These are phyloP conservation scores for Eupithecia abbreviata DNA, from an alignment of 2,888 invertebrate species.

Conservation along the genomic window DNA sequence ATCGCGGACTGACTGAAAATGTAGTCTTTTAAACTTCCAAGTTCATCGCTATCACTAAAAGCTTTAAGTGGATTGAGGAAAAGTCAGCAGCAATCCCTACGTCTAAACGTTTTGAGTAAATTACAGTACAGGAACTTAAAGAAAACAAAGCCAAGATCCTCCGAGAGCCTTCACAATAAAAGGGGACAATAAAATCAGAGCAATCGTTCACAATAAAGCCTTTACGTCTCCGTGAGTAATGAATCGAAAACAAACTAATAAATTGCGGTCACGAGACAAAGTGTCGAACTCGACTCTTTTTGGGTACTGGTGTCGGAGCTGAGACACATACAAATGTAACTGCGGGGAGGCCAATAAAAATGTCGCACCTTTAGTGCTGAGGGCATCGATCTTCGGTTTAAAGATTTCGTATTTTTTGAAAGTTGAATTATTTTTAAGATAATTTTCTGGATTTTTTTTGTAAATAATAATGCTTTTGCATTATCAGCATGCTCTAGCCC, in stretches of 20 bases:
- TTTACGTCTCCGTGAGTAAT: constrained; percentile 60
- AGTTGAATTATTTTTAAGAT: neutral
- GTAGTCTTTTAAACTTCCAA: constrained; percentile 16
- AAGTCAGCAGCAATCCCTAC: constrained; percentile 12
- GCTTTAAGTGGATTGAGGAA: constrained; percentile 26
- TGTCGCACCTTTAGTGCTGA: constrained; percentile 39
- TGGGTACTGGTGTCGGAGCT: constrained; percentile 42
- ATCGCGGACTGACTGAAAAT: constrained; percentile 15
- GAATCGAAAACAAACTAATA: constrained; percentile 66
- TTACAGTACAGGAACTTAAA: constrained; percentile 5
- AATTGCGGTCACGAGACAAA: constrained; percentile 63
- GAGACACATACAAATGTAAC: constrained; percentile 54
- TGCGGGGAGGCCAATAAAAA: constrained; percentile 50
- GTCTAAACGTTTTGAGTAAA: constrained; percentile 23
- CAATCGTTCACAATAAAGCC: constrained; percentile 55
- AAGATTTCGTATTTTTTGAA: neutral
- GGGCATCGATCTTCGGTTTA: constrained; percentile 1
- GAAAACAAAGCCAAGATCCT: constrained; percentile 4
- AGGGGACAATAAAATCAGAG: constrained; percentile 58
- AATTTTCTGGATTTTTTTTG: neutral
- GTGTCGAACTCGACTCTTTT: constrained; percentile 52
- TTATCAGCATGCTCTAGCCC: neutral
- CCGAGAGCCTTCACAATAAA: constrained; percentile 51
- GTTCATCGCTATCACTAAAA: constrained; percentile 24
- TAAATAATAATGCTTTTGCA: neutral